phyloP scores from a whole-genome alignment of 2,797 vertebrate species.

The Enteromius radiatus region DNA sequence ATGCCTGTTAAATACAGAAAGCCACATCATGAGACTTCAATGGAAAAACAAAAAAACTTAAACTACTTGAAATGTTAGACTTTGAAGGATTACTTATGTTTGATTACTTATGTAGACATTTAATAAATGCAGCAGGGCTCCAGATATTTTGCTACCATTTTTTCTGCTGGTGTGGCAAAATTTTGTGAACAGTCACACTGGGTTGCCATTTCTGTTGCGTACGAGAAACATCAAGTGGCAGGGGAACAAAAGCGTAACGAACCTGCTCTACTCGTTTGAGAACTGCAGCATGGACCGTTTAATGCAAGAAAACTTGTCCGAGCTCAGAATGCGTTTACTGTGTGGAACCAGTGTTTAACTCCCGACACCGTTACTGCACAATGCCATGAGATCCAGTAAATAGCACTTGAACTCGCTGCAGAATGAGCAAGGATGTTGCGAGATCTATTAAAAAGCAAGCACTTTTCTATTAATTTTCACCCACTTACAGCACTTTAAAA shows the following conservation, averaged over 20 bases:
- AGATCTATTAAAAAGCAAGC: not conserved
- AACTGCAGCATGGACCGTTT: not conserved
- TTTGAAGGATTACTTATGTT: not conserved
- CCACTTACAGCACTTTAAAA: not conserved
- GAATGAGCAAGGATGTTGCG: not conserved
- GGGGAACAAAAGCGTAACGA: not conserved
- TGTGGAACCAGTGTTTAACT: not conserved
- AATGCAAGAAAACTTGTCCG: not conserved
- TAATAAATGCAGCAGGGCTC: not conserved
- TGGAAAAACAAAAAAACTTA: not conserved
- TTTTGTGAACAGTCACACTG: not conserved
- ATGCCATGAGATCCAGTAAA: not conserved
- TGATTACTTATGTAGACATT: not conserved
- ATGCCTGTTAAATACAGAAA: conserved; percentile 79
- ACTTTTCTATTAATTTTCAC: not conserved
- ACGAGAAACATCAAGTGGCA: not conserved
- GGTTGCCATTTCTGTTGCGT: not conserved
- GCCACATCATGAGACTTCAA: not conserved
- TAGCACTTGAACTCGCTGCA: not conserved
- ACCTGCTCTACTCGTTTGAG: not conserved
- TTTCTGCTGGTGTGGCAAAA: not conserved
- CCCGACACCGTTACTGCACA: not conserved
- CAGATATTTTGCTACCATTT: not conserved
- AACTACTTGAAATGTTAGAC: not conserved
- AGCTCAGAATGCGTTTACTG: not conserved